Conservation (phyloP, 2,113 vertebrate genomes). For the Chitala chitala region DNA sequence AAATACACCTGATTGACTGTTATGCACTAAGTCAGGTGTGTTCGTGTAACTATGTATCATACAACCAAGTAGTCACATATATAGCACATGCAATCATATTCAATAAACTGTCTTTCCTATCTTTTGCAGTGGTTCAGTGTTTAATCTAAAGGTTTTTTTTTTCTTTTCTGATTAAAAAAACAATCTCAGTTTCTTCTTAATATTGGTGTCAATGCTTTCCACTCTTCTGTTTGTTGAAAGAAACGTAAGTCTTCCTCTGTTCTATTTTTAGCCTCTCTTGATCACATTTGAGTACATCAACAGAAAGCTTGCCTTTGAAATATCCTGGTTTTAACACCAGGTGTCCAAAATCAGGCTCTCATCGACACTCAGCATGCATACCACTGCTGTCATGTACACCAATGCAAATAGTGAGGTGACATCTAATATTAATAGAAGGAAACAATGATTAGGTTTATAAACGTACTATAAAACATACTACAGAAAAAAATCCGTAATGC, state of each 20-base stretch:
- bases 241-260: background rate
- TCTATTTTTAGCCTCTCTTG: background rate
- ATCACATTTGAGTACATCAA: background rate
- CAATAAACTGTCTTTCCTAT: background rate
- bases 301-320: slow-evolving; percentile 2
- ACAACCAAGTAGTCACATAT: no score
- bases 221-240: background rate
- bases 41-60: no score
- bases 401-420: no score
- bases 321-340: background rate
- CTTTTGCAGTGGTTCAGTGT: background rate
- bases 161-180: no score
- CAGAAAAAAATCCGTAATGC: background rate
- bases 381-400: no score
- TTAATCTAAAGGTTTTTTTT: background rate
- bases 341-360: background rate
- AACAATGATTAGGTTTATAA: no score
- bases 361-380: no score
- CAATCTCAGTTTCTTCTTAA: background rate
- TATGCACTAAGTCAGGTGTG: no score
- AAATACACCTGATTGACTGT: no score
- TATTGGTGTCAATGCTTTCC: background rate
- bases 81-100: background rate
- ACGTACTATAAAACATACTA: no score
- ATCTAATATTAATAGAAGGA: no score